Conservation (phyloP, 1,140 invertebrate species). For the Drosophila burlai region DNA sequence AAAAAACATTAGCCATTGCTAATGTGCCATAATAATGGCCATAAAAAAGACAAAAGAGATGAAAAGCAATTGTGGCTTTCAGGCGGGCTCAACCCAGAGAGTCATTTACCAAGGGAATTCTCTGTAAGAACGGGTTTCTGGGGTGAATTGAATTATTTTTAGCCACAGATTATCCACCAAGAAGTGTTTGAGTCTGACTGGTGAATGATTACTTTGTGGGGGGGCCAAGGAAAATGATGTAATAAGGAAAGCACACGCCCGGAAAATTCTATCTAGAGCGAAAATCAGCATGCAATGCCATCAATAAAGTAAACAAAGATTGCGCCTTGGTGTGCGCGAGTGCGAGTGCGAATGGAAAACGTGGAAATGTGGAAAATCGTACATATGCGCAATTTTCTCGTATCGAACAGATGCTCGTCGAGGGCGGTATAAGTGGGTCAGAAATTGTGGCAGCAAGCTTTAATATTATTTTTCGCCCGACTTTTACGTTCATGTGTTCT, state of each 20-base stretch:
- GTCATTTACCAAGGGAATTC: background rate
- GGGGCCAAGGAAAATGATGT: constrained; percentile 60
- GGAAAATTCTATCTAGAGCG: constrained; percentile 43
- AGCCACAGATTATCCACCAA: background rate
- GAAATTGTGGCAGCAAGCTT: constrained; percentile 14
- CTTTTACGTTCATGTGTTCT: constrained; percentile 18
- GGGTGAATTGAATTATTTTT: background rate
- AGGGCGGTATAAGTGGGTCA: constrained; percentile 64
- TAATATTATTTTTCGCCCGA: constrained; percentile 12
- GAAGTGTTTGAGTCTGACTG: constrained; percentile 18
- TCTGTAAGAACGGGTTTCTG: background rate
- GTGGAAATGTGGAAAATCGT: constrained; percentile 22
- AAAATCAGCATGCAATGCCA: constrained; percentile 68
- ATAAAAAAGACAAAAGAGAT: constrained; percentile 31
- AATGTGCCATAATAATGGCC: constrained; percentile 63
- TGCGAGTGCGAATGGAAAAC: constrained; percentile 50
- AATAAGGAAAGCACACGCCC: constrained; percentile 62
- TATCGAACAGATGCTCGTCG: constrained; percentile 55
- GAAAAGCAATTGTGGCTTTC: constrained; percentile 30
- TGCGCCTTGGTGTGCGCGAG: constrained; percentile 21
- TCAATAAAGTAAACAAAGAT: constrained; percentile 65
- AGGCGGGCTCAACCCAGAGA: background rate
- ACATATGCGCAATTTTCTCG: constrained; percentile 59
- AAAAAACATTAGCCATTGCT: constrained; percentile 38
- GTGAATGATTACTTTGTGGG: constrained; percentile 17